Base-by-base conservation (phyloP, 1,140 invertebrate species). In the Lucilia cuprina region DNA sequence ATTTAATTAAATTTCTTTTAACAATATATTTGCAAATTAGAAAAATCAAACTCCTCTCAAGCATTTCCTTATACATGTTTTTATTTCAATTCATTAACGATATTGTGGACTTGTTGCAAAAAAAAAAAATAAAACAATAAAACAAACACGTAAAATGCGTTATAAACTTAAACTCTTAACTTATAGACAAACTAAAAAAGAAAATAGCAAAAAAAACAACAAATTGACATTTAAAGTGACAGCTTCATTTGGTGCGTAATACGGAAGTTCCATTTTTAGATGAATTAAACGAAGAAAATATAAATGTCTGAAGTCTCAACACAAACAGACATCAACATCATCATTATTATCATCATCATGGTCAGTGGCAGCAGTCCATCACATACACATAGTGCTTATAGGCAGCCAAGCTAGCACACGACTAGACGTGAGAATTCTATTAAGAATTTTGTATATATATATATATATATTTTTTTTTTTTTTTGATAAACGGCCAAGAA, bases 201-300 rank as follows among this genome's bases (percentile, higher is more conserved):
- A 65, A 65, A 65, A 65, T n/a, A 65, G 19, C 5, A 70, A 25
- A 70, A 10, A 70, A 70, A 21, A 25, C n/a, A 70, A 70, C 87
- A 87, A 87, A 87, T 87, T 87, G 87, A 87, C 87, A 87, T 85
- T 86, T 87, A 84, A 87, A 87, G 85, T 87, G 87, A 86, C 87
- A 87, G 87, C 87, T 86, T 87, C 86, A 87, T 87, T 87, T 87
- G 84, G 83, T 83, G 86, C 85, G 85, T 87, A 87, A 87, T 19
- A 80, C 77, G 77, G 77, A 80, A 80, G 86, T 85, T 84, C 86
- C 87, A 87, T 86, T 74, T 83, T 74, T 74, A 83, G 60, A 65
- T 83, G 14, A 35, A 13, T 83, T 74, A 80, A 80, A 80, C 41
- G 30, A 49, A 80, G 35, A 47, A 70, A 21, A 70, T 21, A 70